Evolutionary conservation across 2,113 vertebrate genomes (phyloP).

Genomic region (Ictalurus punctatus): DNA sequence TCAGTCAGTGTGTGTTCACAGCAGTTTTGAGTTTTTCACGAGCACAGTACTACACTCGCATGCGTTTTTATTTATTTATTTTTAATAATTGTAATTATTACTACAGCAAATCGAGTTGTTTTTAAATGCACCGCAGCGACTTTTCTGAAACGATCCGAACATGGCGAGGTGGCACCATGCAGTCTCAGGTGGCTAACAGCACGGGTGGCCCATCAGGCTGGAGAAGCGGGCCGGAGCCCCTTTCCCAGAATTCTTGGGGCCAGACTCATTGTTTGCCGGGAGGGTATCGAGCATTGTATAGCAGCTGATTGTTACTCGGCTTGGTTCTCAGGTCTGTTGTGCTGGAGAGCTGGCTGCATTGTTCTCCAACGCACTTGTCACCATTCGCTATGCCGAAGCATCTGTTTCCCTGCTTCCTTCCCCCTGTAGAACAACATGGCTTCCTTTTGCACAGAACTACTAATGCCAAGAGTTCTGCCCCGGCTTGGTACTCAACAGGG

Average conservation of each 20-base stretch:
- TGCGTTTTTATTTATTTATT: too few species aligned
- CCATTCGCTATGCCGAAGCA: slow-evolving; percentile 74
- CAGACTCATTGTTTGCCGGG: slow-evolving; percentile 73
- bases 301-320: slow-evolving; percentile 69
- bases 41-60: background rate
- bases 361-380: slow-evolving; percentile 70
- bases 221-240: slow-evolving; percentile 70
- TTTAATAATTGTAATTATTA: background rate
- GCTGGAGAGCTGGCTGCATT: slow-evolving; percentile 75
- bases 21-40: background rate
- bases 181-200: slow-evolving; percentile 67
- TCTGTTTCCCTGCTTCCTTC: slow-evolving; percentile 86
- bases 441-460: slow-evolving; percentile 59
- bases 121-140: background rate
- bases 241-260: slow-evolving; percentile 85
- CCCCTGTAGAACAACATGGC: slow-evolving; percentile 66
- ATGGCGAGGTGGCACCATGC: slow-evolving; percentile 59
- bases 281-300: slow-evolving; percentile 78
- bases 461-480: slow-evolving; percentile 18
- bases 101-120: background rate
- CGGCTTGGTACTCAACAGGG: slow-evolving; percentile 29
- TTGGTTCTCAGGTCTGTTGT: slow-evolving; percentile 66
- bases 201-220: slow-evolving; percentile 39
- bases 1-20: background rate
- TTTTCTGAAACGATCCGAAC: background rate